These are phyloP conservation scores for Vanessa atalanta DNA, from an alignment of 1,140 invertebrate genomes.

Conservation along the genomic window DNA sequence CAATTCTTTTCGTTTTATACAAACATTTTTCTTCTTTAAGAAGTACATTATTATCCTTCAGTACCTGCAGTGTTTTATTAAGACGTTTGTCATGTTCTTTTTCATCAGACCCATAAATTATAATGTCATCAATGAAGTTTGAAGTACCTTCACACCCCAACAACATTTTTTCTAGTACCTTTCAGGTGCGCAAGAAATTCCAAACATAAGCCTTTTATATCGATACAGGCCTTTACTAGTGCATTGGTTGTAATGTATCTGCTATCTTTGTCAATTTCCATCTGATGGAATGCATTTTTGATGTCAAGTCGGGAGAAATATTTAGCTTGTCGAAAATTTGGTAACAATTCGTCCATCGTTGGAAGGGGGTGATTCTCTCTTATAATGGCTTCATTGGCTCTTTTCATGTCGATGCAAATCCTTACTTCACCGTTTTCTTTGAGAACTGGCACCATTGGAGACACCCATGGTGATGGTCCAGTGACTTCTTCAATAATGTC, in stretches of 20 bases:
- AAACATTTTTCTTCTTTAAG: slow-evolving; percentile 11
- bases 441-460: slow-evolving; percentile 44
- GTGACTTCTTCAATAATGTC: slow-evolving; percentile 46
- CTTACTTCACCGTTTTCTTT: slow-evolving; percentile 46
- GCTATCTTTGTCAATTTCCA: slow-evolving; percentile 18
- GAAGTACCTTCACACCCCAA: background rate
- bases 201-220: slow-evolving; percentile 39
- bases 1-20: background rate
- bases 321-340: slow-evolving; percentile 41
- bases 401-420: slow-evolving; percentile 51
- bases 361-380: slow-evolving; percentile 49
- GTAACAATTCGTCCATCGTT: slow-evolving; percentile 44
- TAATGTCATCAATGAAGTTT: no score
- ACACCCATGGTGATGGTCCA: slow-evolving; percentile 41
- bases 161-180: slow-evolving; percentile 38
- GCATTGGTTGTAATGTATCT: slow-evolving; percentile 40
- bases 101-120: no score
- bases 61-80: background rate
- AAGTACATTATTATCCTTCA: slow-evolving; percentile 12
- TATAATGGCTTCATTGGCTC: slow-evolving; percentile 46
- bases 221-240: slow-evolving; percentile 40
- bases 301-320: slow-evolving; percentile 50
- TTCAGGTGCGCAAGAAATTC: slow-evolving; percentile 42
- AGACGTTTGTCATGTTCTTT: slow-evolving; percentile 2
- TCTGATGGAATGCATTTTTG: slow-evolving; percentile 48